A percentile compares a stretch with the other conserved stretches of the same genome.
Evolutionary conservation across 1,140 invertebrate genomes (phyloP).

Genomic region (Euglossa dilemma): DNA sequence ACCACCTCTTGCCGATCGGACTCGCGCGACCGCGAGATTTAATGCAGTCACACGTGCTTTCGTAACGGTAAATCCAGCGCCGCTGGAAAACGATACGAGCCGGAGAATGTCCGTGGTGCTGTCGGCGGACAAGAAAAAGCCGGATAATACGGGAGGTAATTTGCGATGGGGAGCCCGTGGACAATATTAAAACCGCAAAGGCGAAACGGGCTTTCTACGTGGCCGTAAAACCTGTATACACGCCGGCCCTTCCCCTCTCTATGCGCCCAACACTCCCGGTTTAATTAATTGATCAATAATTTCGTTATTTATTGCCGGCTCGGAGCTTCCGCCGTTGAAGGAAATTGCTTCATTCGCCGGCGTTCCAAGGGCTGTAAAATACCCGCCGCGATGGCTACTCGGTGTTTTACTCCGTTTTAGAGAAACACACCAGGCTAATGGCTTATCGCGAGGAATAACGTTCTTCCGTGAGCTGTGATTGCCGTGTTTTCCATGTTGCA

Average conservation of each 20-base stretch:
- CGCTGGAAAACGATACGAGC: constrained; percentile 56
- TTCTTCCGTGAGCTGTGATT: not conserved
- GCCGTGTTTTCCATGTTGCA: not conserved
- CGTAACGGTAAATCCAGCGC: constrained; percentile 57
- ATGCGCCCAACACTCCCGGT: not conserved
- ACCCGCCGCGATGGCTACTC: not conserved
- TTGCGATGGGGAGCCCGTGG: constrained; percentile 21
- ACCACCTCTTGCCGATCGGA: not conserved
- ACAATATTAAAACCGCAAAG: constrained; percentile 28
- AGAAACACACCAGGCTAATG: not conserved
- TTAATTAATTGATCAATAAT: constrained; percentile 47
- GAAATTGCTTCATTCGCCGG: constrained; percentile 20
- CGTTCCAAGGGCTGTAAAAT: not conserved
- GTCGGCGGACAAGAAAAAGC: constrained; percentile 30
- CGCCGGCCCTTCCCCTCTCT: not conserved
- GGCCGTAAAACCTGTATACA: constrained; percentile 31
- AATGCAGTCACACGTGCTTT: constrained; percentile 63
- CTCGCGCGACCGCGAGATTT: constrained; percentile 53
- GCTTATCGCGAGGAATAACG: not conserved
- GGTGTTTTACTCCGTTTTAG: not conserved
- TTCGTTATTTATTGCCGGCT: constrained; percentile 33
- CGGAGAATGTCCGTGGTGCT: constrained; percentile 38
- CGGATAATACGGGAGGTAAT: constrained; percentile 47
- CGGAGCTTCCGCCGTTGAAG: constrained; percentile 15
- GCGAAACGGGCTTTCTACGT: constrained; percentile 19